Percentiles rank a stretch among this genome's conserved stretches.
Evolutionary conservation across 2,113 vertebrate species (phyloP).

Genomic region (Ptilorrhoa leucosticta): DNA sequence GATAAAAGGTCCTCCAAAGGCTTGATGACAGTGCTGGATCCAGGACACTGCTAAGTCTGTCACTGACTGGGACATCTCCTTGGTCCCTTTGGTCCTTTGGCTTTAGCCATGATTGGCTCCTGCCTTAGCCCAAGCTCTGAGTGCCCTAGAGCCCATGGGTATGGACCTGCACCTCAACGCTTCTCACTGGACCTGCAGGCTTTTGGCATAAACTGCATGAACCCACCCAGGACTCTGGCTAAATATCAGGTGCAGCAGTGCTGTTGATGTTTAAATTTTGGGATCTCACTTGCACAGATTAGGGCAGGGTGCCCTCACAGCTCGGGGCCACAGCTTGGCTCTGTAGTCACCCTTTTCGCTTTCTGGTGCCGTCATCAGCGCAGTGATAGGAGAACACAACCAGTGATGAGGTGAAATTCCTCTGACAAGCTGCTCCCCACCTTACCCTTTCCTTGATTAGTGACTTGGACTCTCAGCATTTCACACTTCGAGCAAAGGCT

Average conservation of each 20-base stretch:
- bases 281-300: not conserved
- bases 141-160: fast-evolving
- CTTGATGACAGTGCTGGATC: not conserved
- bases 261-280: not conserved
- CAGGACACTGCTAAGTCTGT: not conserved
- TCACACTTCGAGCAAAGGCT: not conserved
- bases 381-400: not conserved
- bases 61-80: not conserved
- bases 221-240: not conserved
- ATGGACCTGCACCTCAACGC: fast-evolving
- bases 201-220: not conserved
- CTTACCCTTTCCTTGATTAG: not conserved
- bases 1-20: not conserved
- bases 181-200: not conserved
- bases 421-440: not conserved
- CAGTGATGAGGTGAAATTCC: not conserved
- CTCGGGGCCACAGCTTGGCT: fast-evolving
- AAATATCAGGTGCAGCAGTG: not conserved
- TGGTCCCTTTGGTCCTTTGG: not conserved
- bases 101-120: not conserved
- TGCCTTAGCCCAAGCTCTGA: not conserved
- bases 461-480: not conserved
- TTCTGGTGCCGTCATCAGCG: not conserved
- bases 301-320: not conserved
- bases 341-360: not conserved